Base-by-base conservation (phyloP, 2,888 invertebrate genomes). In the Xylota sylvarum region DNA sequence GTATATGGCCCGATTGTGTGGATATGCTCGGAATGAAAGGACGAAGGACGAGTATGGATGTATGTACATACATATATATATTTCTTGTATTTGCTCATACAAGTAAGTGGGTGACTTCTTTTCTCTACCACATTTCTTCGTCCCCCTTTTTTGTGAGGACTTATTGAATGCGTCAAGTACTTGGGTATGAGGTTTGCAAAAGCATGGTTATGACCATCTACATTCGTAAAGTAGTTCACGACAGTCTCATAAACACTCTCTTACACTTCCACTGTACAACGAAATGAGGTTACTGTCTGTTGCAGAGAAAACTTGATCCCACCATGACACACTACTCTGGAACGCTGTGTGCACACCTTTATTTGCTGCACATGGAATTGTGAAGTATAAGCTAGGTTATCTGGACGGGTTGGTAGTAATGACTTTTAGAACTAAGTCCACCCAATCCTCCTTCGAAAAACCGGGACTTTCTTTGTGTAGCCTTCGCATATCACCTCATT, bases 271-370 rank as follows among this genome's bases (percentile, higher is more conserved):
- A 73, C 35, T 32, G 10, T 17, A 35, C 10, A n/a, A 17, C 58
- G 19, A 72, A 72, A 79, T 64, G 64, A 65, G 79, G 72, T 79
- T 70, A 64, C 78, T 79, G 72, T 48, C 79, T 79, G 79, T 56
- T 73, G 56, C 72, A 65, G 62, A 32, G 43, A 56, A 55, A 65
- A 43, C 56, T 52, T 65, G 65, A 76, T 64, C 17, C 23, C 64
- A 55, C 5, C 17, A 35, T 56, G 55, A 46, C 46, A 77, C 17
- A 56, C 35, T 43, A 30, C 35, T 0, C 9, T 3, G 17, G 9
- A 46, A 14, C 6, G n/a, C 14, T 12, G 58, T 48, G 19, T n/a
- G 32, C 4, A 46, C 56, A 58, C 76, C 65, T 76, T 65, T 9
- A 32, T 58, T 67, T 67, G 23, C 46, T 70, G 65, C 48, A 82